Percentiles rank a stretch among this genome's conserved stretches.
Conservation (phyloP, 2,888 invertebrate species). For the Yponomeuta malinellus region DNA sequence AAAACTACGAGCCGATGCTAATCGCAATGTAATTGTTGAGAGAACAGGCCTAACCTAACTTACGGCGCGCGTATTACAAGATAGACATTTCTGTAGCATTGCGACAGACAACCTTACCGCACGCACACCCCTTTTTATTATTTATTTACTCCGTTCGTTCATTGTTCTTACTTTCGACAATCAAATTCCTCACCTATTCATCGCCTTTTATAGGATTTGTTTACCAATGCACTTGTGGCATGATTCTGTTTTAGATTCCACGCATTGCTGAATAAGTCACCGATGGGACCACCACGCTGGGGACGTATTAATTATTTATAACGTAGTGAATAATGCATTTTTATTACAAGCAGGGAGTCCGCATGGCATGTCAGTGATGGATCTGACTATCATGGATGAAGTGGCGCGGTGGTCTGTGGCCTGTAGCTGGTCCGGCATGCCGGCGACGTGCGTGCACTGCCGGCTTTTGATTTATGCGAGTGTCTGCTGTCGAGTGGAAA, state of each 20-base stretch:
- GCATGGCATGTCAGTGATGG: background rate
- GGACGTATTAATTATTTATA: background rate
- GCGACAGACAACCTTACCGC: background rate
- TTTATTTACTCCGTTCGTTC: too few relatives aligned
- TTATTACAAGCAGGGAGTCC: background rate
- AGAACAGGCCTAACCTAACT: background rate
- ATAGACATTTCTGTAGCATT: slow-evolving; percentile 1
- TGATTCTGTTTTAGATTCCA: background rate
- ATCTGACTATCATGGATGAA: background rate
- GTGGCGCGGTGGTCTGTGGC: background rate
- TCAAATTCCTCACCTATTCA: too few relatives aligned
- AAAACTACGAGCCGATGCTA: background rate
- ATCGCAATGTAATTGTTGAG: slow-evolving; percentile 5
- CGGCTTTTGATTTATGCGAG: background rate
- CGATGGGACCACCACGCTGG: background rate
- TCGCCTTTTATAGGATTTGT: too few relatives aligned
- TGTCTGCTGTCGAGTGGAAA: too few relatives aligned
- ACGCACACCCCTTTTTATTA: too few relatives aligned
- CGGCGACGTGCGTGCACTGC: background rate
- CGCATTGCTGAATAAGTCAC: background rate
- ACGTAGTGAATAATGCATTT: background rate
- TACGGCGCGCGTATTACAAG: background rate
- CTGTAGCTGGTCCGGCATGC: background rate
- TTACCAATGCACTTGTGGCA: too few relatives aligned
- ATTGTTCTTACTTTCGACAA: too few relatives aligned